A percentile compares a stretch with the other conserved stretches of the same genome.
Conservation (phyloP, 2,113 vertebrate species). For the rat (Rattus norvegicus) region DNA sequence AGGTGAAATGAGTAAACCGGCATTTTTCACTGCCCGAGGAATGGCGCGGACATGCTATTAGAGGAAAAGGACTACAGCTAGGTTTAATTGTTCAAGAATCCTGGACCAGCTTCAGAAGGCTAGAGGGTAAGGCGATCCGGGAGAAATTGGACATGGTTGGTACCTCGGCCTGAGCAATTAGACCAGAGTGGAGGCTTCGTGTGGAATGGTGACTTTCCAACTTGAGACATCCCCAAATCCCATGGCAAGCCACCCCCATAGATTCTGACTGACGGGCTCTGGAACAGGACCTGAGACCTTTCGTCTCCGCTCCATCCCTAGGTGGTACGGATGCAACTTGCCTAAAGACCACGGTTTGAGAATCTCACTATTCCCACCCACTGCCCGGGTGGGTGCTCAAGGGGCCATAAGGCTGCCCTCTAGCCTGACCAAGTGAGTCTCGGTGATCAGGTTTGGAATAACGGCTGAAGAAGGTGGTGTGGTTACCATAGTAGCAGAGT, state of each 20-base stretch:
- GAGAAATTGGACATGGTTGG: not conserved
- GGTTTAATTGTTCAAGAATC: not conserved
- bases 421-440: not conserved
- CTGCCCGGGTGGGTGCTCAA: not conserved
- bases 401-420: not conserved
- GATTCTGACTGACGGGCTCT: not conserved
- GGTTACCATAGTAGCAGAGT: not conserved
- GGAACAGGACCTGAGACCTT: not conserved
- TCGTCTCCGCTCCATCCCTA: not conserved
- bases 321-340: not conserved
- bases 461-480: not conserved
- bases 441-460: not conserved
- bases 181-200: not conserved
- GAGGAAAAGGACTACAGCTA: not conserved
- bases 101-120: not conserved
- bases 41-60: not conserved
- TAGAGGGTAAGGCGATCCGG: not conserved
- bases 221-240: not conserved
- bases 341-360: not conserved
- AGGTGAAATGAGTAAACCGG: not conserved
- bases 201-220: not conserved
- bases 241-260: not conserved
- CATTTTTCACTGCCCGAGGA: conserved; percentile 4
- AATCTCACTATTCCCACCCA: not conserved
- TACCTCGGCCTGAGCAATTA: not conserved